phyloP scores from a whole-genome alignment of 2,797 vertebrate genomes.

The Sciurus vulgaris region DNA sequence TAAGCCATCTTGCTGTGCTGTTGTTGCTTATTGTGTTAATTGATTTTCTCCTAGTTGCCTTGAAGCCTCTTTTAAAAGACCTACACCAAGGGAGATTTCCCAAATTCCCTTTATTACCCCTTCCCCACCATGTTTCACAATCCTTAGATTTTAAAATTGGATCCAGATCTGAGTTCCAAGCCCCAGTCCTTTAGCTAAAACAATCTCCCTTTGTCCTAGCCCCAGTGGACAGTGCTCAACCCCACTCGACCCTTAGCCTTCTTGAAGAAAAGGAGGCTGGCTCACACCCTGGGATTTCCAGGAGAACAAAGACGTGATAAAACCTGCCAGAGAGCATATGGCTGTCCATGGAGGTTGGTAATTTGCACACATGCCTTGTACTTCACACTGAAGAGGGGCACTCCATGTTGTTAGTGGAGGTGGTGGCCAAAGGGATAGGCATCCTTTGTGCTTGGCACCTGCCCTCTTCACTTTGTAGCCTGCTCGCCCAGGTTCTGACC shows the following conservation, averaged over 20 bases:
- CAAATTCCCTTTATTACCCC: conserved; percentile 78
- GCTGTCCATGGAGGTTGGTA: not conserved
- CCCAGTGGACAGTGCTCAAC: conserved; percentile 66
- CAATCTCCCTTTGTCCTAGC: conserved; percentile 77
- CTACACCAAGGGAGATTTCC: conserved; percentile 79
- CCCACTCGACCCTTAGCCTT: conserved; percentile 50
- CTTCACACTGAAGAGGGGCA: not conserved
- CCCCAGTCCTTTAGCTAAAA: conserved; percentile 71
- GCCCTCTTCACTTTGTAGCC: not conserved
- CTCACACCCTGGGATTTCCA: conserved; percentile 49
- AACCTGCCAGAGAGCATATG: conserved; percentile 10
- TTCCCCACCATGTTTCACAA: conserved; percentile 81
- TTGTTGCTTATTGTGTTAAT: conserved; percentile 75
- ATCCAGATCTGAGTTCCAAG: conserved; percentile 79
- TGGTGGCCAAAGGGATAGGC: not conserved
- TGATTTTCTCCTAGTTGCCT: conserved; percentile 77
- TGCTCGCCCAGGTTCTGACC: conserved; percentile 46
- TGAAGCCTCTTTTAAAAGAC: conserved; percentile 77
- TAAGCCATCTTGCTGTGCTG: conserved; percentile 62
- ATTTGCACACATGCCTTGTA: not conserved
- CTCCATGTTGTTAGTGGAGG: not conserved
- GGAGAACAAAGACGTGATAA: conserved; percentile 52
- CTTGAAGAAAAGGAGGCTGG: not conserved
- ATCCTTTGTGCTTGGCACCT: conserved; percentile 50
- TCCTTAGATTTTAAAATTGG: conserved; percentile 83